Conservation (phyloP, 2,113 vertebrate genomes). For the Vulpes ferrilata region DNA sequence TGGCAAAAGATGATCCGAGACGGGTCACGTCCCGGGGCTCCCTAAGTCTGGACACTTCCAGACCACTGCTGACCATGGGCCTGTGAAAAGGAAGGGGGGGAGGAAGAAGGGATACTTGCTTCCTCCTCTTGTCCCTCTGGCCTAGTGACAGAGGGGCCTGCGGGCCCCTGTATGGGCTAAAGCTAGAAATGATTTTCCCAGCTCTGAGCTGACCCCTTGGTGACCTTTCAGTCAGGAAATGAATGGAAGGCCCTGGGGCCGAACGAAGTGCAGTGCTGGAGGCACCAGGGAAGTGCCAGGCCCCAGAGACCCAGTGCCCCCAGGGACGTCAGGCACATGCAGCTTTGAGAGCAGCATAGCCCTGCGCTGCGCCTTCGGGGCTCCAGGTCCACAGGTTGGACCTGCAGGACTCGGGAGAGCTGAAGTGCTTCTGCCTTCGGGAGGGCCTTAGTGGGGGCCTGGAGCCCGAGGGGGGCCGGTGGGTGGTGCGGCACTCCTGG, state of each 20-base stretch:
- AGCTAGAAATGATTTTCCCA: constrained; percentile 36
- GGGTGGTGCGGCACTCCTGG: constrained; percentile 35
- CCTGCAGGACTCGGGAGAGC: constrained; percentile 33
- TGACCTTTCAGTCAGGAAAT: constrained; percentile 42
- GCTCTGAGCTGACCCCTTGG: constrained; percentile 11
- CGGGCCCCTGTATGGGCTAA: neutral
- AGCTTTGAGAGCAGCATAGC: neutral
- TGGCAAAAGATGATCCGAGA: constrained; percentile 10
- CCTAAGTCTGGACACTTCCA: neutral
- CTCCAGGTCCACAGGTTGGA: neutral
- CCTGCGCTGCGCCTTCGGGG: neutral
- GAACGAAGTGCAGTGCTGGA: constrained; percentile 75
- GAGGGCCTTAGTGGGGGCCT: constrained; percentile 72
- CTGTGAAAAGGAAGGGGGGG: neutral
- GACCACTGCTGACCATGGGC: neutral
- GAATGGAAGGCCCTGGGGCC: constrained; percentile 51
- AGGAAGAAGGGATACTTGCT: neutral
- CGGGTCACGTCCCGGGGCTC: neutral
- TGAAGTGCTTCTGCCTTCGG: constrained; percentile 64
- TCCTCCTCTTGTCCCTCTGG: neutral
- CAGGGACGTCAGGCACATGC: neutral
- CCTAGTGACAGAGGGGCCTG: neutral
- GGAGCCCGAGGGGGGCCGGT: constrained; percentile 68
- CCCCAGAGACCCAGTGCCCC: neutral
- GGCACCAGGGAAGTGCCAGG: constrained; percentile 8